Evolutionary conservation across 2,113 vertebrate genomes (phyloP), one percentile per base, ranked within the genome.

Genomic region (Setophaga coronata): DNA sequence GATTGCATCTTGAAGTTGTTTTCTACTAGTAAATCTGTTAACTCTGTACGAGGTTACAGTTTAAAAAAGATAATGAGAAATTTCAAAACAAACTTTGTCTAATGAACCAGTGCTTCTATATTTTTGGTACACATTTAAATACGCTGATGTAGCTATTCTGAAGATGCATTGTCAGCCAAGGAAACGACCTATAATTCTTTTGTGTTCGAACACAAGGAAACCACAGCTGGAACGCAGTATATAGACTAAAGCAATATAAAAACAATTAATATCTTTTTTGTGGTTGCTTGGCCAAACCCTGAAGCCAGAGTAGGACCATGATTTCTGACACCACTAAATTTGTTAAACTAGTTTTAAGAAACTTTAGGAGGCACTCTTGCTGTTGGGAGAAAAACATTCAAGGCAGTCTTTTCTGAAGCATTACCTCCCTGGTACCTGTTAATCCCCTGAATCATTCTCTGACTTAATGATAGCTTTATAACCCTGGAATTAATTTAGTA

Each of bases 401-500:
- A 47, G 28, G 36, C 23, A 79, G 7, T 71, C 73, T 56, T 62
- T 12, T 20, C 34, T 65, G 29, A 29, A 53, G n/a, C 5, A 5
- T 71, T 77, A 43, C 31, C 54, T 87, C 33, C 26, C 15, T 0
- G 0, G 42, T 83, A 72, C 70, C 33, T 76, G 20, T 69, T 81
- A 71, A 86, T 76, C 82, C 66, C 12, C 25, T 81, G 34, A 82
- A 48, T 73, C 10, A 21, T 76, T 91, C 58, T 90, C 53, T 64
- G 28, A 56, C 31, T 90, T 33, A 87, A 40, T 83, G 62, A 48
- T 81, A 80, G 23, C 18, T 54, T 72, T 86, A 51, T 90, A 94
- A 57, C 17, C 12, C 43, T 87, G 72, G 70, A 93, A 95, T 82
- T 96, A 80, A 94, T 93, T 94, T 90, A 65, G 48, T 94, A 89